phyloP scores from a whole-genome alignment of 2,797 vertebrate species.

The Furcifer pardalis region DNA sequence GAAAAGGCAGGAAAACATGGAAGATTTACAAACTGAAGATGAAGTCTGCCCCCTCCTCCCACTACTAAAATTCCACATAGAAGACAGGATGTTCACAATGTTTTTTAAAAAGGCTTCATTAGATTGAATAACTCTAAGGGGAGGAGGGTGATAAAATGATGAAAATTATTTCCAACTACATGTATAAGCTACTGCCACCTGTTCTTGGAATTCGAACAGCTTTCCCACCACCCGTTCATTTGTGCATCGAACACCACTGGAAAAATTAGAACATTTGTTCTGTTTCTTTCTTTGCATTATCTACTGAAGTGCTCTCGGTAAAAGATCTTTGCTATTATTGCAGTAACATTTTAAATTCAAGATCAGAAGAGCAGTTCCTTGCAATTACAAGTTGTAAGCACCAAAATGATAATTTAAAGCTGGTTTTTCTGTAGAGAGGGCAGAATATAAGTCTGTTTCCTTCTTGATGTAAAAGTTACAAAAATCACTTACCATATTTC shows the following conservation, averaged over 20 bases:
- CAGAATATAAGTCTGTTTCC: background rate
- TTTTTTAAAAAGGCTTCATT: background rate
- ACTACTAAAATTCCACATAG: background rate
- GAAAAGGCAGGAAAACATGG: background rate
- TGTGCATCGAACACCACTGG: background rate
- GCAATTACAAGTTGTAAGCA: background rate
- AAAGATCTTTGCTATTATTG: background rate
- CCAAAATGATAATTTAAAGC: background rate
- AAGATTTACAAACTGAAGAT: background rate
- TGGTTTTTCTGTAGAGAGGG: background rate
- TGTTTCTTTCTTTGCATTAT: background rate
- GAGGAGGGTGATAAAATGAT: fast-evolving
- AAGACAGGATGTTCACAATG: background rate
- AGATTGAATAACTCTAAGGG: background rate
- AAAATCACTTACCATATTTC: too few species aligned
- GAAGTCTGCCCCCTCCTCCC: background rate
- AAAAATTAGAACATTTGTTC: background rate
- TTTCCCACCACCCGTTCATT: background rate
- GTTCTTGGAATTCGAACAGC: conserved; percentile 1
- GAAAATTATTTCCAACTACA: background rate
- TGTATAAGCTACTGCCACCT: background rate
- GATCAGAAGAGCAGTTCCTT: conserved; percentile 1
- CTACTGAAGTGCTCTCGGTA: fast-evolving
- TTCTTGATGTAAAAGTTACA: too few species aligned
- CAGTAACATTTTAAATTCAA: background rate